Evolutionary conservation across 2,888 invertebrate genomes (phyloP), one percentile per base, ranked within the genome.

Genomic region (Drepanosiphum platanoidis): DNA sequence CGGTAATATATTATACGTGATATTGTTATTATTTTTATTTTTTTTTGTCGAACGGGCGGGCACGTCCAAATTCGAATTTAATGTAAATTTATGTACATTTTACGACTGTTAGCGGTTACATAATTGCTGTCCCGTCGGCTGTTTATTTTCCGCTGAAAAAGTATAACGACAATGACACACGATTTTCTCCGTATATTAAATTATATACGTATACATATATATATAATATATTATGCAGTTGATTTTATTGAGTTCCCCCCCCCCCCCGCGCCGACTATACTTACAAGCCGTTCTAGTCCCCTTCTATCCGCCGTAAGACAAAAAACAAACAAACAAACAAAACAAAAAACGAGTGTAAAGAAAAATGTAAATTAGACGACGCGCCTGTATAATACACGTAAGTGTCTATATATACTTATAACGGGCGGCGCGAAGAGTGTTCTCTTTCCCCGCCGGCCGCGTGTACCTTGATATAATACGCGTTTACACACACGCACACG

Each of bases 361-460:
- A 64, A 64, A 64, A 64, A 64, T 64, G 64, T 64, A 64, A 64
- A 64, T 64, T 64, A 64, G 64, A 64, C 64, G 13, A 64, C 27
- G 9, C n/a, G 22, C 22, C 3, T 7, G 2, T 22, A 3, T 7
- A 7, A 39, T 39, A 39, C 39, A 39, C 9, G 9, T 39, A 39
- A 7, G 9, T 39, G 9, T 39, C 4, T 39, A 39, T 39, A 39
- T 39, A 39, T 39, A 39, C 5, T 4, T 52, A 52, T 52, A 64
- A 64, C 30, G 64, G 64, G 9, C 30, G 64, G 9, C 64, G 30
- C 64, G 4, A 64, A 64, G 27, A 52, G 8, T 52, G 22, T 3
- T 52, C 3, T 18, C 52, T 22, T 18, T 18, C 52, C 52, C 52
- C 52, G 3, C 52, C 22, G 18, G 4, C 18, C 52, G 46, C 52